Evolutionary conservation across 2,113 vertebrate genomes (phyloP).

Genomic region (Callocephalon fimbriatum): DNA sequence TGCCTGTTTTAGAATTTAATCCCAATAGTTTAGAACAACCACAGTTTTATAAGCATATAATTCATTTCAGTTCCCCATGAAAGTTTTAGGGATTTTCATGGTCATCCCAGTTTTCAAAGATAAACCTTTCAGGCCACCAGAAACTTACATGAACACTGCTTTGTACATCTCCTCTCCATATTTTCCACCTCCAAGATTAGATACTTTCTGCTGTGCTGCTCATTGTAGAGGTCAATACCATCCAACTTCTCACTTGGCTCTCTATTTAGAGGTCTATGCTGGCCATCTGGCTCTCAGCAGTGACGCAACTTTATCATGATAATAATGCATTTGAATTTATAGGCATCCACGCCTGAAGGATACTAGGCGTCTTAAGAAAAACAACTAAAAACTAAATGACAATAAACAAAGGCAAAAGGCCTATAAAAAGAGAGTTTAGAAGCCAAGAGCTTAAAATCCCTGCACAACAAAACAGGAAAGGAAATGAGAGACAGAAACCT

Average conservation of each 20-base stretch:
- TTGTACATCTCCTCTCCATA: background rate
- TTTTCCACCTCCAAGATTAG: slow-evolving; percentile 14
- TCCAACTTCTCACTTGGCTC: background rate
- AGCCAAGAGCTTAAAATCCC: slow-evolving; percentile 30
- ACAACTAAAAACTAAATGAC: background rate
- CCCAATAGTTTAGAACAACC: slow-evolving; percentile 45
- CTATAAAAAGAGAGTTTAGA: slow-evolving; percentile 17
- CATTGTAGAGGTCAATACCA: background rate
- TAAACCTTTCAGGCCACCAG: background rate
- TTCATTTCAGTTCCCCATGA: slow-evolving; percentile 7
- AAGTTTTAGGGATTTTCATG: slow-evolving; percentile 14
- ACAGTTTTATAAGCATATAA: slow-evolving; percentile 49
- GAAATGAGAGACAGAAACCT: slow-evolving; percentile 33
- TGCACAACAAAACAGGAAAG: slow-evolving; percentile 37
- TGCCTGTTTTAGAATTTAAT: slow-evolving; percentile 64
- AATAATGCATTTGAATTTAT: slow-evolving; percentile 27
- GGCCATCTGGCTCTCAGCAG: background rate
- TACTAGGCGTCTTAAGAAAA: background rate
- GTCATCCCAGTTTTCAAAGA: slow-evolving; percentile 8
- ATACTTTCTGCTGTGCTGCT: background rate
- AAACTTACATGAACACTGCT: background rate
- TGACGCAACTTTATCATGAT: background rate
- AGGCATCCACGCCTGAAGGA: background rate
- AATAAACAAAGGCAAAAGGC: slow-evolving; percentile 43
- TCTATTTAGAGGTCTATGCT: background rate